Evolutionary conservation across 2,113 vertebrate genomes (phyloP).

Genomic region (Actenoides hombroni): DNA sequence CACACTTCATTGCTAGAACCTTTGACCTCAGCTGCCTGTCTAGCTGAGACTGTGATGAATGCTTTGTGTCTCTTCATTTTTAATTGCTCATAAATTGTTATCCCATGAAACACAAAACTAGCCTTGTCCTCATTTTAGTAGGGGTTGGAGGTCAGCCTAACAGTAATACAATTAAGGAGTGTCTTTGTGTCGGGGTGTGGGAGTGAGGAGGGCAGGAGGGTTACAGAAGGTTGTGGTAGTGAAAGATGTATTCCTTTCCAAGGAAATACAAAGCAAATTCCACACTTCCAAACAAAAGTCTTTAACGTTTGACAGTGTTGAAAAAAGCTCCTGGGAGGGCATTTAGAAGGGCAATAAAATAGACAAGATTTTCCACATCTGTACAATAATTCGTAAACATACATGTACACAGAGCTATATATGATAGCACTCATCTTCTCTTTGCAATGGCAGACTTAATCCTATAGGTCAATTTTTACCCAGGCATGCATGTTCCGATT

Average conservation of each 20-base stretch:
- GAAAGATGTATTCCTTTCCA: conserved; percentile 73
- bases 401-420: background rate
- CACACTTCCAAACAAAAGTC: conserved; percentile 70
- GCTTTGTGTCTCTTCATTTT: conserved; percentile 89
- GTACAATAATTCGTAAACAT: conserved; percentile 39
- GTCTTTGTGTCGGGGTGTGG: conserved; percentile 79
- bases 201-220: conserved; percentile 74
- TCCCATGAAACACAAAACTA: conserved; percentile 92
- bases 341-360: conserved; percentile 68
- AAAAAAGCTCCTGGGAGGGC: conserved; percentile 68
- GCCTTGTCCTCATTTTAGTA: conserved; percentile 90
- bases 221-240: conserved; percentile 73
- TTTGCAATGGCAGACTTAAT: background rate
- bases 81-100: conserved; percentile 99
- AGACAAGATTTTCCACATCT: conserved; percentile 54
- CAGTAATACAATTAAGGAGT: conserved; percentile 85
- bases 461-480: background rate
- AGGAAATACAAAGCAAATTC: conserved; percentile 73
- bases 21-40: conserved; percentile 85
- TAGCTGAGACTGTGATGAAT: conserved; percentile 90
- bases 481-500: background rate
- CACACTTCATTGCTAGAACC: conserved; percentile 90
- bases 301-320: conserved; percentile 58
- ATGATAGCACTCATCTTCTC: background rate
- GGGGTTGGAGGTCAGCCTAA: conserved; percentile 88